Base-by-base conservation (phyloP, 2,113 vertebrate genomes). In the Marmota flaviventris region DNA sequence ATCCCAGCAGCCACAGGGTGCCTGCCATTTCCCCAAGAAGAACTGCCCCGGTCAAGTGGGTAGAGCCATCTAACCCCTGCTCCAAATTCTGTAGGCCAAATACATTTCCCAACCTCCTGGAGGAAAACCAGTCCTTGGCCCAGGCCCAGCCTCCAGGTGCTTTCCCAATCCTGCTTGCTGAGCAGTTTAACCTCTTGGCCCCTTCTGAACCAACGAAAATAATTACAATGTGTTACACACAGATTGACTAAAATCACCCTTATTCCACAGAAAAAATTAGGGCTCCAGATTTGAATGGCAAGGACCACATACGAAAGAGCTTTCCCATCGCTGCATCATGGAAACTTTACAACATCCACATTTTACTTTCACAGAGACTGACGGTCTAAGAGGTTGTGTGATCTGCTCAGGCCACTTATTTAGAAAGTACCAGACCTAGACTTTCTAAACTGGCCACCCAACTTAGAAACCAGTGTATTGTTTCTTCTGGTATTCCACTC, bases 101-200 rank as follows among this genome's bases (percentile, higher is more conserved):
- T 51, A 32, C 7, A 51, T 97, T 94, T 95, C 96, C 85, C 37
- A 95, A 72, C 3, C 58, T 94, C 63, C 65, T 1, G 4, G 79
- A 77, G 73, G 61, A 92, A 13, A 22, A 48, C 45, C 22, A 61
- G 91, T 58, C 79, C 22, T 29, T 82, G 96, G 73, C 78, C 79
- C 34, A 37, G 37, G 69, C 48, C 69, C 82, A 72, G 86, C 65
- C 84, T 93, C 39, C 61, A 78, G 84, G 94, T 0, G 0, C 73
- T 97, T 97, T 97, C 96, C 69, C 69, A 91, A 84, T 85, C 39
- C 39, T 67, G 51, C 45, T 67, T 67, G 72, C 58, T 58, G 91
- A 97, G 88, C 70, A 83, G 45, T 96, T 91, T 95, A 85, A 95
- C 81, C 84, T 90, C 9, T 1, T 67, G 76, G 48, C 67, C 73